A percentile compares a stretch with the other conserved stretches of the same genome.
phyloP scores from a whole-genome alignment of 2,113 vertebrate species.

The Phaetusa simplex region DNA sequence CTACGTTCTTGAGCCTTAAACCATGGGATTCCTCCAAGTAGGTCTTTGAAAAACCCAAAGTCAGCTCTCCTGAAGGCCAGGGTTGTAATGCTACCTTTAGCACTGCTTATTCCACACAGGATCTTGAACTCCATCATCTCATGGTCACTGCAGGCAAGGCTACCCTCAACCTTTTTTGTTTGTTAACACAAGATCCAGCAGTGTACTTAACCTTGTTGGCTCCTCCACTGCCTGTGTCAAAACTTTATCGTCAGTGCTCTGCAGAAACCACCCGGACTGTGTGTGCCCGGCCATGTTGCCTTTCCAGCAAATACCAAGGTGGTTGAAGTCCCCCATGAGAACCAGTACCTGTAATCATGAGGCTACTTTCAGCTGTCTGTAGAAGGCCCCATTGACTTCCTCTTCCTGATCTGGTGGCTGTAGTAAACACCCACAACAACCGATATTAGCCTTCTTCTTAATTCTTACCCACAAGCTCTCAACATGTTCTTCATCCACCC shows the following conservation, averaged over 20 bases:
- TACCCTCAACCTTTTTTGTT: not conserved
- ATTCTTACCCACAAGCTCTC: not conserved
- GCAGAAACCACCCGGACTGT: not conserved
- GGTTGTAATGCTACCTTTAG: not conserved
- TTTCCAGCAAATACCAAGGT: not conserved
- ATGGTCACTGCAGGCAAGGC: not conserved
- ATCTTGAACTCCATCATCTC: not conserved
- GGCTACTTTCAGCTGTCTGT: not conserved
- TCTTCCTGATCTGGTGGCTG: not conserved
- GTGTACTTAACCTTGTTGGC: not conserved
- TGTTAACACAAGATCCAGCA: not conserved
- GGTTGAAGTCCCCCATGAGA: not conserved
- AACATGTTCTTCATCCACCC: not conserved
- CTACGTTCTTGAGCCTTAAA: not conserved
- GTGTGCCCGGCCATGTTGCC: not conserved
- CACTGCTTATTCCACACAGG: not conserved
- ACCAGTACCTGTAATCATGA: not conserved
- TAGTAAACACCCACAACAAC: not conserved
- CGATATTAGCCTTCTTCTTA: not conserved
- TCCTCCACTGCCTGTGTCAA: not conserved
- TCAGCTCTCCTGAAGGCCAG: not conserved
- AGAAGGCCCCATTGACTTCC: not conserved
- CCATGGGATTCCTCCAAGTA: not conserved
- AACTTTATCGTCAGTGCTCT: not conserved
- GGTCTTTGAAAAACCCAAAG: not conserved